phyloP scores from a whole-genome alignment of 2,113 vertebrate species.

The Apodemus sylvaticus region DNA sequence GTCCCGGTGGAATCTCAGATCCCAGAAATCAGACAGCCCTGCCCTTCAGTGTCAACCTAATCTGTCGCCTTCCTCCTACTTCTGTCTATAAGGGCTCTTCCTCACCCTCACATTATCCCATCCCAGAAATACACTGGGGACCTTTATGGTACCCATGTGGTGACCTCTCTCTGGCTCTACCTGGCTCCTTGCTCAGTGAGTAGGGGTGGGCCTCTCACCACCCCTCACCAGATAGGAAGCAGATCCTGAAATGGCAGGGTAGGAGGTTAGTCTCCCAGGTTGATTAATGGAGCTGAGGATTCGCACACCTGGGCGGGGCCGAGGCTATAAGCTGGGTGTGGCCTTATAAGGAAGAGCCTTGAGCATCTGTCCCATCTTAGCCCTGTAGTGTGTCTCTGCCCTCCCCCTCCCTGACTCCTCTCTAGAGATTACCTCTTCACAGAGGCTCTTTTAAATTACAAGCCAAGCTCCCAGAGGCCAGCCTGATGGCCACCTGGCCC shows the following conservation, averaged over 20 bases:
- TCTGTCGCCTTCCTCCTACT: neutral
- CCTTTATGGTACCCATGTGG: fast-evolving
- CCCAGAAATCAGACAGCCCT: too few species aligned
- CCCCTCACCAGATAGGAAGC: neutral
- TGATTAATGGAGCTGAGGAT: fast-evolving
- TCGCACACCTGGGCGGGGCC: fast-evolving
- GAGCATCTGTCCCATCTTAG: neutral
- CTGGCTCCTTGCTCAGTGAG: neutral
- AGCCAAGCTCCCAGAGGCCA: neutral
- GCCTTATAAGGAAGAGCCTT: neutral
- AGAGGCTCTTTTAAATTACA: neutral
- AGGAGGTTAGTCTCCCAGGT: neutral
- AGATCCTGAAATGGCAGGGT: neutral
- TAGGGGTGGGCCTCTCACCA: neutral
- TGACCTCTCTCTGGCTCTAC: neutral
- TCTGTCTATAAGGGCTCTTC: neutral
- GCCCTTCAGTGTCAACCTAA: neutral
- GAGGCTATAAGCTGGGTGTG: neutral
- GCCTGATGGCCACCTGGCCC: neutral
- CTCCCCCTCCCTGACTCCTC: neutral
- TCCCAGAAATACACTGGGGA: neutral
- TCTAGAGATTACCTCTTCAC: neutral
- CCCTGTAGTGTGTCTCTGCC: neutral
- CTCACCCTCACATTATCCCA: too few species aligned
- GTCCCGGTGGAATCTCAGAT: neutral